Percentiles rank a stretch among this genome's conserved stretches.
Conservation (phyloP, 2,888 invertebrate species). For the Lithophane ornitopus region DNA sequence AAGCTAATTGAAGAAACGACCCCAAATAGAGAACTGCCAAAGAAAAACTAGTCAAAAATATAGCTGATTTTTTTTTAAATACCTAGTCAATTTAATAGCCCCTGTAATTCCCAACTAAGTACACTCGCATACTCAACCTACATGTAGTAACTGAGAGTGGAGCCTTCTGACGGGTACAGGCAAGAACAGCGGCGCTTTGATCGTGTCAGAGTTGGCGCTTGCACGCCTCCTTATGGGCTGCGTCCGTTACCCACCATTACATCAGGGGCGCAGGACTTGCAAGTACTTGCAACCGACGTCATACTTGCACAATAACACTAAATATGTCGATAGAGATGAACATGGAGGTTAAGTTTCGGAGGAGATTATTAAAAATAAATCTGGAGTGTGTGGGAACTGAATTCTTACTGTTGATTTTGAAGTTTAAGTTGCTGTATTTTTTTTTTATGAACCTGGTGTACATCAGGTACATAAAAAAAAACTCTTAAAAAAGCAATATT, state of each 20-base stretch:
- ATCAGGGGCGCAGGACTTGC: constrained; percentile 39
- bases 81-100: background rate
- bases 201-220: constrained; percentile 76
- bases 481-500: no score
- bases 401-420: constrained; percentile 9
- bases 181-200: constrained; percentile 77
- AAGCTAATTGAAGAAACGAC: no score
- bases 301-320: constrained; percentile 59
- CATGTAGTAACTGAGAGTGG: constrained; percentile 49
- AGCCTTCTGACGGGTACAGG: constrained; percentile 66
- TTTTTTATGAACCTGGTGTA: background rate
- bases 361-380: constrained; percentile 55
- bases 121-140: constrained; percentile 60
- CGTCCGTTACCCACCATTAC: constrained; percentile 57
- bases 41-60: no score
- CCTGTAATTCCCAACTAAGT: background rate
- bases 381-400: constrained; percentile 38
- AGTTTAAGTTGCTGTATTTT: background rate
- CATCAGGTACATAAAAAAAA: no score
- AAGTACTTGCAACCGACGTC: constrained; percentile 41
- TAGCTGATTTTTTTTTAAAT: background rate
- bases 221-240: constrained; percentile 66
- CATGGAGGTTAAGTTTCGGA: constrained; percentile 25
- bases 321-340: constrained; percentile 43
- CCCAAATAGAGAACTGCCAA: no score